Conservation (phyloP, 2,113 vertebrate species). For the Thamnaconus septentrionalis region DNA sequence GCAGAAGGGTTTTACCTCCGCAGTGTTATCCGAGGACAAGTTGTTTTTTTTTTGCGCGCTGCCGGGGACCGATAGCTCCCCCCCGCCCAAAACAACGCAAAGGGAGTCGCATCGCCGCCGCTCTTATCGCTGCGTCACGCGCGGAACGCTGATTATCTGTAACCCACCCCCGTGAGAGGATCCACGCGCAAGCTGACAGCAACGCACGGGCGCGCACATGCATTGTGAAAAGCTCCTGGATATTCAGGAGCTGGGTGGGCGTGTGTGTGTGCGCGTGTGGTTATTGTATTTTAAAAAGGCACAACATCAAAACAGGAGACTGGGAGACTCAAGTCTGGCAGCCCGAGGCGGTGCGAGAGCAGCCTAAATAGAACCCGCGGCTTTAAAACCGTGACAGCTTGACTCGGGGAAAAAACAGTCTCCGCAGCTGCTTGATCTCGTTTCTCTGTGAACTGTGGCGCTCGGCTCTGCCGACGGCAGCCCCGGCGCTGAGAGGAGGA, state of each 20-base stretch:
- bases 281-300: conserved; percentile 39
- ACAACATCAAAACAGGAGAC: conserved; percentile 49
- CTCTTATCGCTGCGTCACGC: conserved; percentile 3
- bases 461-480: too few species aligned
- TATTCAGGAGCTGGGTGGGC: too few species aligned
- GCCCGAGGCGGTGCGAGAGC: conserved; percentile 33
- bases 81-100: conserved; percentile 17
- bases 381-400: conserved; percentile 42
- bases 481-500: too few species aligned
- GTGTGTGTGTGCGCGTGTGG: conserved; percentile 11
- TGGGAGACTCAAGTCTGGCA: conserved; percentile 34
- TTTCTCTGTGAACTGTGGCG: conserved; percentile 39
- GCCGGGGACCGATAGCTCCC: conserved; percentile 11
- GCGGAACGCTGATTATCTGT: conserved; percentile 9
- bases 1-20: conserved; percentile 30
- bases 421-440: conserved; percentile 52
- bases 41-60: conserved; percentile 10
- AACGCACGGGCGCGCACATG: conserved; percentile 5
- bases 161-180: conserved; percentile 4
- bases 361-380: conserved; percentile 40
- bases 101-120: not conserved
- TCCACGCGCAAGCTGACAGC: conserved; percentile 14
- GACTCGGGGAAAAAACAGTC: conserved; percentile 53
- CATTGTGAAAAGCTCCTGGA: conserved; percentile 5
- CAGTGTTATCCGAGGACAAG: conserved; percentile 44